Conservation (phyloP, 2,888 invertebrate species). For the Epinotia bilunana region DNA sequence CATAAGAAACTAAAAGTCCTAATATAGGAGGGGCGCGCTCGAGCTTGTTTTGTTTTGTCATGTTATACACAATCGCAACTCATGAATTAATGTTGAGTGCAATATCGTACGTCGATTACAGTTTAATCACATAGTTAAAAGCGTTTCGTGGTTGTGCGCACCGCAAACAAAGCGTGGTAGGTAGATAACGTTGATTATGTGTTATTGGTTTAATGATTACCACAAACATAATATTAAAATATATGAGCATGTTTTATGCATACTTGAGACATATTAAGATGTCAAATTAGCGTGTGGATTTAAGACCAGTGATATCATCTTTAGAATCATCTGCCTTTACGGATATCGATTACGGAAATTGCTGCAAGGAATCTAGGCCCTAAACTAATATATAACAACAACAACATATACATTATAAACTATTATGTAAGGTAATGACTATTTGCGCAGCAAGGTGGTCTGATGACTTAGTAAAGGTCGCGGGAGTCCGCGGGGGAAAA, state of each 20-base stretch:
- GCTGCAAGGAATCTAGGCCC: no score
- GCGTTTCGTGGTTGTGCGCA: constrained; percentile 35
- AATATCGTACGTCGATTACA: constrained; percentile 23
- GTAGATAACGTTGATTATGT: constrained; percentile 32
- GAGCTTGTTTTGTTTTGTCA: no score
- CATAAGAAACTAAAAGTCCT: no score
- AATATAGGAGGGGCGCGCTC: no score
- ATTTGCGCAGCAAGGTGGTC: no score
- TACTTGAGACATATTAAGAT: neutral
- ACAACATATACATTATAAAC: no score
- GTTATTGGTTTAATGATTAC: constrained; percentile 28
- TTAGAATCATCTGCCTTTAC: neutral
- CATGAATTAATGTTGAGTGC: constrained; percentile 1
- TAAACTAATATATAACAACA: no score
- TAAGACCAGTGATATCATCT: constrained; percentile 13
- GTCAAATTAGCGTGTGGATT: constrained; percentile 12
- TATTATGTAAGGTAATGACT: no score
- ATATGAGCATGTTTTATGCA: constrained; percentile 23
- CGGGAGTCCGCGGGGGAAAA: no score
- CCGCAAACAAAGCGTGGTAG: constrained; percentile 22
- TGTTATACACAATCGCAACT: neutral
- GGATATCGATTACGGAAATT: neutral
- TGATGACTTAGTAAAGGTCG: no score
- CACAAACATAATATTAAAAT: constrained; percentile 10
- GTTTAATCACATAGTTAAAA: constrained; percentile 38